Evolutionary conservation across 2,888 invertebrate species (phyloP), one percentile per base, ranked within the genome.

Genomic region (Apodemia mormo): DNA sequence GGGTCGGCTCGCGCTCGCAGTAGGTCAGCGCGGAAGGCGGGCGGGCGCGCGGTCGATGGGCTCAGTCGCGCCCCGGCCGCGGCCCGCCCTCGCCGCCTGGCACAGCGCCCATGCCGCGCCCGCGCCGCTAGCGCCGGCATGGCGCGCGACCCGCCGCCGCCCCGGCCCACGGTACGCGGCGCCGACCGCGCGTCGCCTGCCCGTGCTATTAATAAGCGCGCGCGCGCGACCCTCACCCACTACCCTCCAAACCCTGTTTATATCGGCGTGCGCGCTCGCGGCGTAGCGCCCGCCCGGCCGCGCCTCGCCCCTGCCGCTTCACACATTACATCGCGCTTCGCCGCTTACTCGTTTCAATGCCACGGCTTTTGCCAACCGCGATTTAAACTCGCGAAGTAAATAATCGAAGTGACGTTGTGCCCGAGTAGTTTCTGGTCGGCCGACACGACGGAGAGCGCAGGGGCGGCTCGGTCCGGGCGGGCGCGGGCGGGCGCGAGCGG

Each of bases 41-140:
- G 72, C 33, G 33, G 33, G 33, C 33, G 33, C 33, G 33, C 33
- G 33, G 33, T 33, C 33, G 33, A 33, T 33, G 33, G 33, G 33
- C 82, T 79, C 86, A 83, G 86, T 86, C 84, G 86, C 86, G 85
- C 82, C 82, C 83, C 81, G 84, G 80, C 86, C 82, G 84, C 86
- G 85, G 86, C 82, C 78, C 77, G 76, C 73, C 77, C 80, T 80
- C 77, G 79, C 79, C 81, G 79, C 85, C 80, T 81, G 83, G 83
- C 82, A 81, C 83, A 80, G 84, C 85, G 85, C 86, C 82, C 78
- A 77, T 79, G 80, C 80, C 77, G 76, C 76, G 80, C 79, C 83
- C 83, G 85, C 84, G 83, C 80, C 83, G 82, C 81, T 85, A 82
- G 43, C 84, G 82, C 83, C 85, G 84, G 86, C 83, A 3, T 83